Base-by-base conservation (phyloP, 2,888 invertebrate species). In the Podabrus alpinus region DNA sequence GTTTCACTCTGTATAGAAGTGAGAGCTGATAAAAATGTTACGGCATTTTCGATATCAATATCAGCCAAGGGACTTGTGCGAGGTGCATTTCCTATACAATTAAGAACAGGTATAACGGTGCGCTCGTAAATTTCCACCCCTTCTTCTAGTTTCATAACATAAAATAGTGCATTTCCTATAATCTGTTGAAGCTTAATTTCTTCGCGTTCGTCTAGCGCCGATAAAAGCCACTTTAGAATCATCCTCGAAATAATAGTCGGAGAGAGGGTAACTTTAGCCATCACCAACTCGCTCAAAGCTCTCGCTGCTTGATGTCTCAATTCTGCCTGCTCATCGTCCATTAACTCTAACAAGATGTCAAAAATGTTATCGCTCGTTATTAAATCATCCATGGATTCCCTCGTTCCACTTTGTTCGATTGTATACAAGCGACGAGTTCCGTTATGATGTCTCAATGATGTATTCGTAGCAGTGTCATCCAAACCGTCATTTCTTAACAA, bases 211-310 rank as follows among this genome's bases (percentile, higher is more conserved):
- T 17, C 16, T n/a, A 45, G n/a, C 5, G 62, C 17, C 9, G 72
- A 72, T 70, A 71, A 68, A n/a, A 77, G 70, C 77, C 77, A 77
- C 60, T 77, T 77, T 5, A 77, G 15, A 59, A 74, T 61, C 17
- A 77, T 15, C 59, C 72, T 61, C 2, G 74, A 61, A 15, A 77
- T 70, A 17, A 77, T 19, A 9, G 60, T 59, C 4, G 77, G 60
- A 10, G 77, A 74, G 13, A 73, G 61, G 4, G 68, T 25, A 59
- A 74, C 69, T 64, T 72, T 61, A 15, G n/a, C 25, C 59, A 62
- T 61, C 1, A 77, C 24, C 19, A 77, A 64, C 17, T 74, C 69
- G 61, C 77, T 67, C n/a, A 77, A 59, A 7, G 67, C 74, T 19
- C 19, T 67, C 3, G 67, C 60, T 9, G 72, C 66, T 45, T 69